A percentile compares a stretch with the other conserved stretches of the same genome.
Evolutionary conservation across 2,888 invertebrate species (phyloP).

Genomic region (Macrophya annulata): DNA sequence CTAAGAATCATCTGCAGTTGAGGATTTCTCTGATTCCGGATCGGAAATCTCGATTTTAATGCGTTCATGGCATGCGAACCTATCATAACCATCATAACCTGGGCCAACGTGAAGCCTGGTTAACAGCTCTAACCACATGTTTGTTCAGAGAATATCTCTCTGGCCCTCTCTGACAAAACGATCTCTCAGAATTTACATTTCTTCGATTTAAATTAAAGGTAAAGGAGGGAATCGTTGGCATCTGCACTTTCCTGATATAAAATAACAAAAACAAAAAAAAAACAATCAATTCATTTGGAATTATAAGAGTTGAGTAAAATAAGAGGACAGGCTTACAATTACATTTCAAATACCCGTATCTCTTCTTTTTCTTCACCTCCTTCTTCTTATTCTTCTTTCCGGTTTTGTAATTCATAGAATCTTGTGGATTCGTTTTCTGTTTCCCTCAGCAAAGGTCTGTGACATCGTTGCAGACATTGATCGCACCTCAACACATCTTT

Average conservation of each 20-base stretch:
- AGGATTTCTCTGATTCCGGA: slow-evolving; percentile 76
- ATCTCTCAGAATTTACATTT: slow-evolving; percentile 46
- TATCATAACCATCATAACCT: slow-evolving; percentile 78
- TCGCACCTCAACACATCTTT: not conserved
- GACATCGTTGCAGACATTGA: not conserved
- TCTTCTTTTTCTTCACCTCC: not conserved
- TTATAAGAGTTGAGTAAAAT: too few species aligned
- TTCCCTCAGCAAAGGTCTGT: not conserved
- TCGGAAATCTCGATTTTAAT: slow-evolving; percentile 74
- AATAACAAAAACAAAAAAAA: too few species aligned
- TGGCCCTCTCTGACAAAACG: not conserved
- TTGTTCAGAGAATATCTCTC: slow-evolving; percentile 67
- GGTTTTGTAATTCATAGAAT: not conserved
- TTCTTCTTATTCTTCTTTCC: not conserved
- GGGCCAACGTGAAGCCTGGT: slow-evolving; percentile 69
- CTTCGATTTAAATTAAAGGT: not conserved
- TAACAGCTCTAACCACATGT: slow-evolving; percentile 74
- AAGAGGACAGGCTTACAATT: not conserved
- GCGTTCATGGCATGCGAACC: slow-evolving; percentile 78
- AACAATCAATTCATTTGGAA: not conserved
- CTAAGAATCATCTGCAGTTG: slow-evolving; percentile 71
- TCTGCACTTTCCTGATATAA: not conserved
- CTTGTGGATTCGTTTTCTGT: not conserved
- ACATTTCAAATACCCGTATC: not conserved
- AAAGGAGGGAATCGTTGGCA: not conserved